A percentile compares a stretch with the other conserved stretches of the same genome.
These are phyloP conservation scores for Trichogramma evanescens DNA, from an alignment of 2,888 invertebrate genomes.

Conservation along the genomic window DNA sequence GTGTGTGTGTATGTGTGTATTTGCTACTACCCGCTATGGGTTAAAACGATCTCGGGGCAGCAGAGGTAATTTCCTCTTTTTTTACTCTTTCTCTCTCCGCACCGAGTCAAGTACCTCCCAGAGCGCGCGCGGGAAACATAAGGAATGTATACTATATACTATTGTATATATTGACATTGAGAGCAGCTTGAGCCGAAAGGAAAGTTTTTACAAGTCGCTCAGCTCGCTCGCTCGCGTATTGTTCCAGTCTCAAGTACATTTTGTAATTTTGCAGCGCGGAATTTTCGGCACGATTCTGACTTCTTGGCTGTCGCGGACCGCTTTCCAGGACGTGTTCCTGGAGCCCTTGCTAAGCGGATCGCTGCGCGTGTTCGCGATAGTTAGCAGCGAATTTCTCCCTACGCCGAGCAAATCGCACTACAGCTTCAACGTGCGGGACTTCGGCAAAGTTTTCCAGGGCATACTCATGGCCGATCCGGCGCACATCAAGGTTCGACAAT, in stretches of 20 bases:
- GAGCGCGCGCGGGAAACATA: too few species aligned
- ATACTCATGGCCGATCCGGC: slow-evolving; percentile 66
- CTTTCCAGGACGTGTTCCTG: slow-evolving; percentile 22
- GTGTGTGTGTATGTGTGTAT: too few species aligned
- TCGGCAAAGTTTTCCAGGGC: slow-evolving; percentile 78
- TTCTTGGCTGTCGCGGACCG: slow-evolving; percentile 54
- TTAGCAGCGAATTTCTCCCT: slow-evolving; percentile 67
- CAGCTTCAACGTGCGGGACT: slow-evolving; percentile 80
- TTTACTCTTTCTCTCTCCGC: too few species aligned
- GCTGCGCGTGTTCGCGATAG: slow-evolving; percentile 59
- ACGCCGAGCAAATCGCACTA: slow-evolving; percentile 88
- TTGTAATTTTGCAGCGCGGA: slow-evolving; percentile 40
- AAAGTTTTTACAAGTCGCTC: too few species aligned
- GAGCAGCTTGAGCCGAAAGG: too few species aligned
- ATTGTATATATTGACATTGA: too few species aligned
- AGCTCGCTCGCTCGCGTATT: too few species aligned
- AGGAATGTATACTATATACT: too few species aligned
- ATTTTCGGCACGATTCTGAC: slow-evolving; percentile 67
- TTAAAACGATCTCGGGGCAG: too few species aligned
- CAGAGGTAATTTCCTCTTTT: too few species aligned
- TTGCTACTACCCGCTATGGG: too few species aligned
- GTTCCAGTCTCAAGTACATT: background rate
- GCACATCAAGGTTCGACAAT: slow-evolving; percentile 52
- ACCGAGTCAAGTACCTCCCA: too few species aligned
- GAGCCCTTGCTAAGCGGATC: slow-evolving; percentile 60